These are phyloP conservation scores for Hylia prasina DNA, from an alignment of 2,113 vertebrate species.

Conservation along the genomic window DNA sequence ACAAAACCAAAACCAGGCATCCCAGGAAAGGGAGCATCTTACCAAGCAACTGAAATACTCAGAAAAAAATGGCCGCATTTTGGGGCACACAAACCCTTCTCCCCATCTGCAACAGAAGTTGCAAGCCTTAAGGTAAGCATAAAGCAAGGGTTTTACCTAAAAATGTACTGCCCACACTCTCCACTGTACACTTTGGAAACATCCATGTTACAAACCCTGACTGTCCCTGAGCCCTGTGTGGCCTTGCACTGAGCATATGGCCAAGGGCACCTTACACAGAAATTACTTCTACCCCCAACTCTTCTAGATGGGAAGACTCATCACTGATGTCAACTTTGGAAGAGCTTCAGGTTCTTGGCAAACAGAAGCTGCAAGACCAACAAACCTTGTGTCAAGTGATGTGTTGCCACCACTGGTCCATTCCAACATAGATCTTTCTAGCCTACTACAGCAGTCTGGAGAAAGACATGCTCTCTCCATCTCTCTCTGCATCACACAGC, in stretches of 20 bases:
- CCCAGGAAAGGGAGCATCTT: not conserved
- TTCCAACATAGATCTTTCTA: not conserved
- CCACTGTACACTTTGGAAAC: not conserved
- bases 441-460: not conserved
- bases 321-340: not conserved
- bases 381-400: not conserved
- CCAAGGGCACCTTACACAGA: not conserved
- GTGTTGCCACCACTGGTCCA: not conserved
- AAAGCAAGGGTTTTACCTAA: not conserved
- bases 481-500: not conserved
- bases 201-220: not conserved
- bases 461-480: not conserved
- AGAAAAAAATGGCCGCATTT: not conserved
- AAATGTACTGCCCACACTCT: not conserved
- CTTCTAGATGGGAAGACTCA: not conserved
- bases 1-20: not conserved
- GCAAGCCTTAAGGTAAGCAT: not conserved
- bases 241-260: not conserved
- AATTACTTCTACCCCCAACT: not conserved
- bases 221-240: accelerated
- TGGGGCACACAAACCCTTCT: not conserved
- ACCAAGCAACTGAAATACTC: not conserved
- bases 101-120: not conserved
- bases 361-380: not conserved
- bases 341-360: not conserved